Conservation (phyloP, 2,888 invertebrate species). For the Helicoverpa assulta region DNA sequence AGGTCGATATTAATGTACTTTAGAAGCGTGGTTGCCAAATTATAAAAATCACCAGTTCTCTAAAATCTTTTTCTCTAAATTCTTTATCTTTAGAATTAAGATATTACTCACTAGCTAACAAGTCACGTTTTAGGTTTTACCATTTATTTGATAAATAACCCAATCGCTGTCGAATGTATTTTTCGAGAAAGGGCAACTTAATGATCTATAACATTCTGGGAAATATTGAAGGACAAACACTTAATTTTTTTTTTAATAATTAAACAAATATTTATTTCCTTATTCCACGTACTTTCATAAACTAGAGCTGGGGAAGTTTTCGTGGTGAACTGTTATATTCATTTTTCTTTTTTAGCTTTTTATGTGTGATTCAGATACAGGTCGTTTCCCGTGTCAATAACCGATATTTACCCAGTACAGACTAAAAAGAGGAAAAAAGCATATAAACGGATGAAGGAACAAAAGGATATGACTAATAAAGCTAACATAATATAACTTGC, state of each 20-base stretch:
- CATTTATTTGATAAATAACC: not conserved
- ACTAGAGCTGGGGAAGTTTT: not conserved
- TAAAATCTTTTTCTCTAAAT: too few species aligned
- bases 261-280: not conserved
- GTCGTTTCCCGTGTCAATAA: too few species aligned
- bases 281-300: not conserved
- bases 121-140: not conserved
- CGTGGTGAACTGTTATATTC: not conserved
- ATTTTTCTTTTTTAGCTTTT: not conserved
- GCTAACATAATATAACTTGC: too few species aligned
- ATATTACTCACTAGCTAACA: not conserved
- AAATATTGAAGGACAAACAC: conserved; percentile 25
- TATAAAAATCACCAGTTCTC: too few species aligned
- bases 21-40: too few species aligned
- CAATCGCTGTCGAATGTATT: not conserved
- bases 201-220: conserved; percentile 4
- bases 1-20: too few species aligned
- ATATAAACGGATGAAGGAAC: too few species aligned
- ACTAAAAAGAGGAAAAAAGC: too few species aligned
- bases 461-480: too few species aligned
- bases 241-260: not conserved
- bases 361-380: too few species aligned
- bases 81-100: not conserved
- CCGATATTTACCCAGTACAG: too few species aligned
- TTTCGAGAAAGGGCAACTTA: conserved; percentile 3